Conservation (phyloP, 2,113 vertebrate species). For the Opisthocomus hoazin region DNA sequence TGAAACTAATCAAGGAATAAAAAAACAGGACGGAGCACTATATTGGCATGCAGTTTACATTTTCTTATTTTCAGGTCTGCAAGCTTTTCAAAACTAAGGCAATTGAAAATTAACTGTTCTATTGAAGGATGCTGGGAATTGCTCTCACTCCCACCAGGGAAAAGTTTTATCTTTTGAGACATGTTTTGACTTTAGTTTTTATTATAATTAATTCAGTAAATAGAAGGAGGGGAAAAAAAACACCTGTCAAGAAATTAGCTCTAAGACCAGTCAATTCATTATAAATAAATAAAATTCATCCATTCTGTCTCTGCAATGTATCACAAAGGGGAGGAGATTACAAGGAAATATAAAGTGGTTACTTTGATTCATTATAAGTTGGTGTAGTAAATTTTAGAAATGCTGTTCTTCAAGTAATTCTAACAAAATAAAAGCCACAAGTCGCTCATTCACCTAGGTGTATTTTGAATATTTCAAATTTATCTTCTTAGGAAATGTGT, state of each 20-base stretch:
- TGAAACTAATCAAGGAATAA: conserved; percentile 57
- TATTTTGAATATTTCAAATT: background rate
- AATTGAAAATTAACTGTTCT: conserved; percentile 23
- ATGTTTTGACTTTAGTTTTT: conserved; percentile 2
- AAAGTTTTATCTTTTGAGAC: conserved; percentile 47
- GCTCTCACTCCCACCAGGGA: background rate
- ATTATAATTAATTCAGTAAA: conserved; percentile 21
- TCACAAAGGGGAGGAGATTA: background rate
- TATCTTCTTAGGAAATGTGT: background rate
- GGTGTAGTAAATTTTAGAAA: background rate
- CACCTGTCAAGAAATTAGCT: background rate
- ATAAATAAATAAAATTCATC: background rate
- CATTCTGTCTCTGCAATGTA: background rate
- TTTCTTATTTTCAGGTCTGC: conserved; percentile 34
- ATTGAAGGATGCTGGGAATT: conserved; percentile 27
- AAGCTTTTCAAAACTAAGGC: conserved; percentile 16
- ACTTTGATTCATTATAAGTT: background rate
- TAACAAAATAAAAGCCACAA: background rate
- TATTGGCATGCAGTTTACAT: conserved; percentile 22
- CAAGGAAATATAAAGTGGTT: background rate
- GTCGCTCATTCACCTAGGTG: background rate
- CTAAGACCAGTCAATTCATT: background rate
- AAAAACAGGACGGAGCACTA: background rate
- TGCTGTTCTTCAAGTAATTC: background rate
- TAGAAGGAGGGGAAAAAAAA: background rate